Conservation (phyloP, 2,797 vertebrate genomes). For the Pseudochromis fuscus region DNA sequence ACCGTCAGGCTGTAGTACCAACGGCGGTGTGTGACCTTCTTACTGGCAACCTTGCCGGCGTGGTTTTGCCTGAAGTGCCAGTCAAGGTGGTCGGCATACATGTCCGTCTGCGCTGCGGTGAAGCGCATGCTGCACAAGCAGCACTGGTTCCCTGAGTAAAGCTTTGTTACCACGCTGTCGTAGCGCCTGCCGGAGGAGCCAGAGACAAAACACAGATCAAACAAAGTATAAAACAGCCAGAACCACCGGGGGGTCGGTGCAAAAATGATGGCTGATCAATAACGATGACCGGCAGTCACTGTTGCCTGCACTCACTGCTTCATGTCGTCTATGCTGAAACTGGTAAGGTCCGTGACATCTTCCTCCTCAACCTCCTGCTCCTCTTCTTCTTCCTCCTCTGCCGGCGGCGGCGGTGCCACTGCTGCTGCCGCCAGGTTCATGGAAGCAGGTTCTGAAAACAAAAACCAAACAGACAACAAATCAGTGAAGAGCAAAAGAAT, state of each 20-base stretch:
- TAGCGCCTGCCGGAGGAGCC: constrained; percentile 85
- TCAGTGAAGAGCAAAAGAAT: no score
- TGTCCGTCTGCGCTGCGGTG: constrained; percentile 94
- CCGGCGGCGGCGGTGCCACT: constrained; percentile 54
- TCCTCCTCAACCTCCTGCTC: constrained; percentile 91
- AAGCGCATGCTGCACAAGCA: constrained; percentile 99
- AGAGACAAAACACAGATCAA: no score
- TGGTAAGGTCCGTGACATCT: constrained; percentile 92
- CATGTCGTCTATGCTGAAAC: constrained; percentile 92
- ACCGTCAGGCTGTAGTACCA: constrained; percentile 98
- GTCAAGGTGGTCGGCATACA: constrained; percentile 98
- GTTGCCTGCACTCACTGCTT: constrained; percentile 88
- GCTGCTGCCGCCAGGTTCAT: constrained; percentile 60
- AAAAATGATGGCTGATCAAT: neutral
- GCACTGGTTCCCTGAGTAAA: constrained; percentile 99
- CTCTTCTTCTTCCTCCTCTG: constrained; percentile 81
- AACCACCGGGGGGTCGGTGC: no score
- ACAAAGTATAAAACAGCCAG: no score
- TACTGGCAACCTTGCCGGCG: constrained; percentile 95
- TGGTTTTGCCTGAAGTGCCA: constrained; percentile 99
- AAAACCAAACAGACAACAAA: neutral
- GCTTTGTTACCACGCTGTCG: constrained; percentile 91
- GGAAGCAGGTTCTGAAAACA: constrained; percentile 72
- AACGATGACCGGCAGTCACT: neutral
- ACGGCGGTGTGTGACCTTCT: constrained; percentile 95